Conservation (phyloP, 2,113 vertebrate species). For the Trogon melanurus region DNA sequence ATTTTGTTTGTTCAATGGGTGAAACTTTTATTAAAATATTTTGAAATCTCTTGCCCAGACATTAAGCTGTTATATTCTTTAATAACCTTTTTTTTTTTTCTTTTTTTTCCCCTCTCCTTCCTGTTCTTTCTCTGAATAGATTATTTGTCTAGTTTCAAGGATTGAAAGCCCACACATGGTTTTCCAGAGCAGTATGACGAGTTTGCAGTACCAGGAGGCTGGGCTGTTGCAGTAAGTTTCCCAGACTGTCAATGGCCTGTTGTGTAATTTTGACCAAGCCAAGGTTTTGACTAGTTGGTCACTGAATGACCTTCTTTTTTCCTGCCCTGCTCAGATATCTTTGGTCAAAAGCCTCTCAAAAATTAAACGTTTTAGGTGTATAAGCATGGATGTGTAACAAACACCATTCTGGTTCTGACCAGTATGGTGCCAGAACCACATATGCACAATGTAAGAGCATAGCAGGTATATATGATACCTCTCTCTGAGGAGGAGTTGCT, state of each 20-base stretch:
- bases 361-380: background rate
- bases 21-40: slow-evolving; percentile 32
- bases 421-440: background rate
- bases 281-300: background rate
- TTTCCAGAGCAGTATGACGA: background rate
- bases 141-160: background rate
- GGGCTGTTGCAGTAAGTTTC: background rate
- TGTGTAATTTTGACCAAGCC: background rate
- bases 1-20: slow-evolving; percentile 33
- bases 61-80: background rate
- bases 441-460: background rate
- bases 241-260: background rate
- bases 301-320: background rate
- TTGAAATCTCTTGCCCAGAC: slow-evolving; percentile 6
- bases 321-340: background rate
- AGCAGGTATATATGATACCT: background rate
- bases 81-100: slow-evolving; percentile 5
- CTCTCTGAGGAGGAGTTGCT: background rate
- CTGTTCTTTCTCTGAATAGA: slow-evolving; percentile 19
- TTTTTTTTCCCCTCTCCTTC: background rate
- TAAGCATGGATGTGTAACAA: background rate
- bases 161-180: background rate
- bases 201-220: background rate
- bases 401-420: background rate
- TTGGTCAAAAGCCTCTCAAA: background rate